Conservation (phyloP, 2,797 vertebrate species). For the Rhinogobio ventralis region DNA sequence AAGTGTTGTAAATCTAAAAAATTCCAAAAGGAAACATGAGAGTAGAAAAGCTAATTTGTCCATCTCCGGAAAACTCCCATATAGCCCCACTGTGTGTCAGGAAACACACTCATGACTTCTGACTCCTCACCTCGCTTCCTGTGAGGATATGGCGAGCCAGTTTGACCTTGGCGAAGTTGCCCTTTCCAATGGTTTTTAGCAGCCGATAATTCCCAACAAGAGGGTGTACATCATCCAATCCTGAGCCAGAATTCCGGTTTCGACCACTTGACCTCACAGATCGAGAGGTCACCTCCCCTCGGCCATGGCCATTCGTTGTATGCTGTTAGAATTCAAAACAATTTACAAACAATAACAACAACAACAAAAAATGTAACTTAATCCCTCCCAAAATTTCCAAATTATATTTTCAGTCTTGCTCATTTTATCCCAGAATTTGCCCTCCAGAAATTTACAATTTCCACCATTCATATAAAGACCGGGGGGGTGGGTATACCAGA, state of each 20-base stretch:
- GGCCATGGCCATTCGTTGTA: conserved; percentile 85
- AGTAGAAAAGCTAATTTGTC: background rate
- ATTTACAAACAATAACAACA: background rate
- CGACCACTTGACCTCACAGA: conserved; percentile 83
- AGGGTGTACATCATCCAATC: conserved; percentile 88
- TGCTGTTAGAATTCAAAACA: conserved; percentile 71
- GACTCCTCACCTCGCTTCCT: conserved; percentile 91
- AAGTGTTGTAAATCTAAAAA: background rate
- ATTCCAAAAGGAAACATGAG: conserved; percentile 12
- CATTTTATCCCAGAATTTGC: background rate
- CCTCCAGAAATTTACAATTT: background rate
- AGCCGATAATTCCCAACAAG: conserved; percentile 97
- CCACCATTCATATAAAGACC: background rate
- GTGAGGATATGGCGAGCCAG: conserved; percentile 96
- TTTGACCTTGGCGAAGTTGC: conserved; percentile 98
- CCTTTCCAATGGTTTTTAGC: conserved; percentile 97
- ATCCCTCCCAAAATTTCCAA: background rate
- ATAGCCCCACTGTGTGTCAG: conserved; percentile 10
- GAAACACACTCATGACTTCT: conserved; percentile 38
- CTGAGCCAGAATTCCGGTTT: conserved; percentile 86
- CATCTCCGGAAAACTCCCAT: background rate
- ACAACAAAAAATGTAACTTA: background rate
- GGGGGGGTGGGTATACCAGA: no score
- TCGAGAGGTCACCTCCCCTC: conserved; percentile 83
- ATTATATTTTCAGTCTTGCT: background rate